Base-by-base conservation (phyloP, 2,888 invertebrate species). In the Diarsia brunnea region DNA sequence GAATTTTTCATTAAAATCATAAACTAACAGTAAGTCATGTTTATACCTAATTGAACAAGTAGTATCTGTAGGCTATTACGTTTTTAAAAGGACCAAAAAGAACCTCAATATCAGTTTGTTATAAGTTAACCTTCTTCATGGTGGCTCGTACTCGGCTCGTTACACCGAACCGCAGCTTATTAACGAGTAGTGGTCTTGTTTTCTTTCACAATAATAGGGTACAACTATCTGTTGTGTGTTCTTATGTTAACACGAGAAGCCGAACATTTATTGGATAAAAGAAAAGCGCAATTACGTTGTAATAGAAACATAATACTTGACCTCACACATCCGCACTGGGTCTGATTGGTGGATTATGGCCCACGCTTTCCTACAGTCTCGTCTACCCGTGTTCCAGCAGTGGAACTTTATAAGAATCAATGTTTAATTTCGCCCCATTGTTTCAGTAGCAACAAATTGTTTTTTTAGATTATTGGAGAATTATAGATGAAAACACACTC, bases 141-240 rank as follows among this genome's bases (percentile, higher is more conserved):
- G 27, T 66, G 24, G 24, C 47, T 49, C n/a, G n/a, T n/a, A 14
- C 38, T 27, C 43, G n/a, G 66, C 27, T 79, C 27, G 68, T 73
- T 78, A 71, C 61, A 51, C 60, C 45, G 24, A 60, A 65, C 61
- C 45, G 38, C 65, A 24, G 69, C 72, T 84, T 81, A 84, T 84
- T 84, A 81, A 76, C 78, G 69, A 73, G 66, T 47, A 31, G 31
- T 68, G 61, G 12, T 74, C 68, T 80, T 84, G 65, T 84, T 84
- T 84, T 75, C 64, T 78, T 78, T 72, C 55, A 69, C n/a, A 2
- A 55, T 53, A 76, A 76, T 68, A 81, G 47, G 58, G 27, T 51
- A 66, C 66, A 67, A 76, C 71, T 75, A 81, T 75, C 27, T 69
- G 69, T 12, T 55, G 16, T 61, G 12, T 21, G 31, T 11, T 60